These are phyloP conservation scores for Synergus japonicus DNA, from an alignment of 2,888 invertebrate species.

Conservation along the genomic window DNA sequence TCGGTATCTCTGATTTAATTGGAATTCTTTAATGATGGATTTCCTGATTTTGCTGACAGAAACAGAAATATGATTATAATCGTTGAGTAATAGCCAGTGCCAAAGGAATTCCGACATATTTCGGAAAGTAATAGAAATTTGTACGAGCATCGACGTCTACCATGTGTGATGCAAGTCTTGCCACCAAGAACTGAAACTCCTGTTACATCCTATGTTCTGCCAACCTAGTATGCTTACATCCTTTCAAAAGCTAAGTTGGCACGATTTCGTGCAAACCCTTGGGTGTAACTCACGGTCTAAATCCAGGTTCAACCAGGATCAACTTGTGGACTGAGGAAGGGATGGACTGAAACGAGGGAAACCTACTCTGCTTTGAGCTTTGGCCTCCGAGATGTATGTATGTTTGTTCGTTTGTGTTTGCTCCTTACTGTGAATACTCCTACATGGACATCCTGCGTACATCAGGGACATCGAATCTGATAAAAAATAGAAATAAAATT, in stretches of 20 bases:
- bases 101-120: background rate
- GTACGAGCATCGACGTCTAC: background rate
- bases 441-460: background rate
- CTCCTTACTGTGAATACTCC: background rate
- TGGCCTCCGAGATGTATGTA: background rate
- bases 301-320: conserved; percentile 47
- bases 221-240: background rate
- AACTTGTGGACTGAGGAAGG: conserved; percentile 34
- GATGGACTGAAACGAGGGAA: background rate
- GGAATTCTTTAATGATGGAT: background rate
- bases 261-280: conserved; percentile 47
- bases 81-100: background rate
- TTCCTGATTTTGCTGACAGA: background rate
- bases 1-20: background rate
- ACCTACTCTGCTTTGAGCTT: background rate
- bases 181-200: background rate
- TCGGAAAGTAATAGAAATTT: background rate
- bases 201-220: background rate
- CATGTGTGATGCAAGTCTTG: no score
- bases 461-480: background rate
- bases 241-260: conserved; percentile 51
- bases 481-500: background rate
- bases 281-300: conserved; percentile 52
- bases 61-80: background rate
- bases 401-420: background rate